phyloP scores from a whole-genome alignment of 2,113 vertebrate species.

The Myiagra hebetior region DNA sequence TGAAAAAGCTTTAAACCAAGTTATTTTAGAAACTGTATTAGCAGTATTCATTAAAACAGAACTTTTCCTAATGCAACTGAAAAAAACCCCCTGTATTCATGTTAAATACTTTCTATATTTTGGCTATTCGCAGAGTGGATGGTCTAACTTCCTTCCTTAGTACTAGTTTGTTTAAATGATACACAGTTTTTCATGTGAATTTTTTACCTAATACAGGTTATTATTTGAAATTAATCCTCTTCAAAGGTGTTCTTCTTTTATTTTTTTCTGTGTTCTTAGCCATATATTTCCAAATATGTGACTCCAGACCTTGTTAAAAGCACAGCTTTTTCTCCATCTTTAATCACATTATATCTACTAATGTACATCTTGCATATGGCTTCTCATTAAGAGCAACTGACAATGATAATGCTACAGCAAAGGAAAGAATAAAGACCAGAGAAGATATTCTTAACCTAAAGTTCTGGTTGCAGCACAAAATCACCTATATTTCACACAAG shows the following conservation, averaged over 20 bases:
- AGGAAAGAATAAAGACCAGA: neutral
- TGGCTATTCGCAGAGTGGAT: neutral
- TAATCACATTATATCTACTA: neutral
- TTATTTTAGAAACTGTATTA: neutral
- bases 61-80: neutral
- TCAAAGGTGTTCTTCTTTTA: neutral
- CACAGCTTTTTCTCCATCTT: neutral
- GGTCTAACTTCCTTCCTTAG: neutral
- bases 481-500: neutral
- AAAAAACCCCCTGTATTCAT: neutral
- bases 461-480: neutral
- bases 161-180: neutral
- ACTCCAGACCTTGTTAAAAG: neutral
- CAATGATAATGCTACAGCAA: neutral
- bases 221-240: neutral
- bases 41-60: neutral
- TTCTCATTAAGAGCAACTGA: neutral
- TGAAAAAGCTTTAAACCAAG: neutral
- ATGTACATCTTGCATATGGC: neutral
- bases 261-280: neutral
- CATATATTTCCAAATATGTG: neutral
- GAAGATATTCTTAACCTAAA: neutral
- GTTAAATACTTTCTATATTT: neutral
- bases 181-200: neutral
- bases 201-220: neutral